phyloP scores from a whole-genome alignment of 2,888 invertebrate species.

The Catonia carolina region DNA sequence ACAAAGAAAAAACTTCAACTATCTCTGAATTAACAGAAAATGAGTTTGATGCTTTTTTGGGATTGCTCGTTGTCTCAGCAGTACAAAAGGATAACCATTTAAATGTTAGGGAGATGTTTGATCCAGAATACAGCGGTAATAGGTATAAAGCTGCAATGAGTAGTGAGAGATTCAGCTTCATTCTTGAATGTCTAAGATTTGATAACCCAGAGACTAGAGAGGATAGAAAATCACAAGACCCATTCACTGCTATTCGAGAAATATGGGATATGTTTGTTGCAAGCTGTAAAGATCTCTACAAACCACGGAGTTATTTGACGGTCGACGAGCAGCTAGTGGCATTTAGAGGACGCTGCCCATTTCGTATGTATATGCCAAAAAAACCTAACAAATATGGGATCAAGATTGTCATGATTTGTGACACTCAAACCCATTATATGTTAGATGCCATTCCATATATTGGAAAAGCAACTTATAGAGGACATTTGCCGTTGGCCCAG shows the following conservation, averaged over 20 bases:
- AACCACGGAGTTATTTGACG: conserved; percentile 13
- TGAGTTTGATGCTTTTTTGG: conserved; percentile 16
- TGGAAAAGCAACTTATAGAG: conserved; percentile 19
- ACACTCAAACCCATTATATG: conserved; percentile 25
- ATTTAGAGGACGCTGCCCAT: conserved; percentile 25
- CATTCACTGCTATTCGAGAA: conserved; percentile 23
- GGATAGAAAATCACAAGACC: conserved; percentile 19
- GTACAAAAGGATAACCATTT: conserved; percentile 16
- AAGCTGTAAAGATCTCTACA: conserved; percentile 20
- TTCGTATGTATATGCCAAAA: conserved; percentile 23
- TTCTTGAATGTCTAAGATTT: too few relatives aligned
- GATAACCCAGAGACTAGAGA: conserved; percentile 12
- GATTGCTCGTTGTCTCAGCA: conserved; percentile 8
- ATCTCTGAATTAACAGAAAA: conserved; percentile 12
- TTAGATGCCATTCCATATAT: conserved; percentile 24
- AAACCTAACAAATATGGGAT: conserved; percentile 24
- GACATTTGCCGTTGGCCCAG: conserved; percentile 13
- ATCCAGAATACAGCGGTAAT: conserved; percentile 12
- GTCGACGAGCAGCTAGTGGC: conserved; percentile 19
- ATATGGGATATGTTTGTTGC: conserved; percentile 23
- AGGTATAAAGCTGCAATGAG: conserved; percentile 21
- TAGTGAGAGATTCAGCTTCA: conserved; percentile 23
- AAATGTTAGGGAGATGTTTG: background rate
- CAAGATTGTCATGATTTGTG: conserved; percentile 21
- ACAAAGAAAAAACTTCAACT: too few relatives aligned